Base-by-base conservation (phyloP, 2,888 invertebrate genomes). In the Anaspis maculata region DNA sequence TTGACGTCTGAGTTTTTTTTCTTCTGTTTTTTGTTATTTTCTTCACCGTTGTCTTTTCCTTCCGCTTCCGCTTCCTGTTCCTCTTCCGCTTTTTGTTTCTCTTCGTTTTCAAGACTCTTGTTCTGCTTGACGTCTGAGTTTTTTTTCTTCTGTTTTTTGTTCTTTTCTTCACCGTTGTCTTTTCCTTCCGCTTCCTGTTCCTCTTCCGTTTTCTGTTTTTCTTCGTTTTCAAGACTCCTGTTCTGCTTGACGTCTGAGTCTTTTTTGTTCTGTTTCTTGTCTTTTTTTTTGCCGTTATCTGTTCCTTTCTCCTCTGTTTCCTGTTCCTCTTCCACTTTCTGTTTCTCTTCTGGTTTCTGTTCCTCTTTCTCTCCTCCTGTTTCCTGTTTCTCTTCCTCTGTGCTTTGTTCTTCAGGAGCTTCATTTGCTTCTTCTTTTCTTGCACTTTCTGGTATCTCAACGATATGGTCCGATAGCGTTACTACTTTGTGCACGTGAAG, bases 161-260 rank as follows among this genome's bases (percentile, higher is more conserved):
- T 7, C 4, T 24, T 24, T 27, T n/a, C 10, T 13, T 6, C n/a
- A 6, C 6, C 10, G 6, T 25, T 10, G 6, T 25, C 10, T 31
- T n/a, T 5, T 14, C 15, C 6, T 29, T 14, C 9, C 25, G 24
- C 9, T 32, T 21, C 21, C 9, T 5, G 6, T 27, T 19, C 3
- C 6, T 25, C 7, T 6, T 25, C 10, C 12, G 10, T 6, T 7
- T 25, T 25, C 6, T 19, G 6, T 19, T 19, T 19, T 19, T 14
- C n/a, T 3, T 24, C 23, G n/a, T 30, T 30, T 6, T 13, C n/a
- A 21, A 2, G 26, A 13, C 22, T 32, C n/a, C 26, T 32, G 13
- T 13, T 13, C n/a, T n/a, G n/a, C n/a, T n/a, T n/a, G n/a, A n/a
- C n/a, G n/a, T n/a, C n/a, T n/a, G n/a, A n/a, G n/a, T n/a, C n/a